A percentile compares a stretch with the other conserved stretches of the same genome.
phyloP scores from a whole-genome alignment of 2,113 vertebrate genomes.

The Athene noctua region DNA sequence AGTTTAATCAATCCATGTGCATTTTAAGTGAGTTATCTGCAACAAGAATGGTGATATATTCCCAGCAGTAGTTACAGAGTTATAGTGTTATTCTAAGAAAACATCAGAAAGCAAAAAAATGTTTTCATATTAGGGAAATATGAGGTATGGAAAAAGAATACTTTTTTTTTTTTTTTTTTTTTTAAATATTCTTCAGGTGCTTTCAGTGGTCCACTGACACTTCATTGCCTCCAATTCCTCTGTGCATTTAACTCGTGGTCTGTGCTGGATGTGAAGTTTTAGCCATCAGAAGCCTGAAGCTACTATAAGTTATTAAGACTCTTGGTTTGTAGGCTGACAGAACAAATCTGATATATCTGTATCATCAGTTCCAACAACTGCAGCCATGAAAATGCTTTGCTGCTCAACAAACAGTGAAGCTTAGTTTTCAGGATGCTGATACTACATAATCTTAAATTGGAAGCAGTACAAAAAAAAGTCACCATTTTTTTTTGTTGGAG shows the following conservation, averaged over 20 bases:
- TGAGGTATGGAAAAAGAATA: neutral
- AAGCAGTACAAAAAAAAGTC: neutral
- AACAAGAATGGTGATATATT: neutral
- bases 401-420: neutral
- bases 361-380: neutral
- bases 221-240: neutral
- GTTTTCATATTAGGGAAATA: constrained; percentile 40
- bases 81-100: constrained; percentile 38
- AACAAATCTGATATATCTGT: neutral
- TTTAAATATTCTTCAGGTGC: neutral
- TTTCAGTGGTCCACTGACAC: neutral
- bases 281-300: neutral
- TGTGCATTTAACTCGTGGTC: neutral
- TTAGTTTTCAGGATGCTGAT: neutral
- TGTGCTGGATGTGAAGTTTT: neutral
- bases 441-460: neutral
- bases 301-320: neutral
- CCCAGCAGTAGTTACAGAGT: constrained; percentile 20
- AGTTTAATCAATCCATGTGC: constrained; percentile 54
- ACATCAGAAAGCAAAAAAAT: constrained; percentile 47
- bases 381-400: neutral
- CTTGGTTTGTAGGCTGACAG: neutral
- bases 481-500: neutral
- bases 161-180: neutral
- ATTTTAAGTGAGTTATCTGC: constrained; percentile 67